Evolutionary conservation across 2,797 vertebrate genomes (phyloP), one percentile per base, ranked within the genome.

Genomic region (Mormyrus hasselquistii): DNA sequence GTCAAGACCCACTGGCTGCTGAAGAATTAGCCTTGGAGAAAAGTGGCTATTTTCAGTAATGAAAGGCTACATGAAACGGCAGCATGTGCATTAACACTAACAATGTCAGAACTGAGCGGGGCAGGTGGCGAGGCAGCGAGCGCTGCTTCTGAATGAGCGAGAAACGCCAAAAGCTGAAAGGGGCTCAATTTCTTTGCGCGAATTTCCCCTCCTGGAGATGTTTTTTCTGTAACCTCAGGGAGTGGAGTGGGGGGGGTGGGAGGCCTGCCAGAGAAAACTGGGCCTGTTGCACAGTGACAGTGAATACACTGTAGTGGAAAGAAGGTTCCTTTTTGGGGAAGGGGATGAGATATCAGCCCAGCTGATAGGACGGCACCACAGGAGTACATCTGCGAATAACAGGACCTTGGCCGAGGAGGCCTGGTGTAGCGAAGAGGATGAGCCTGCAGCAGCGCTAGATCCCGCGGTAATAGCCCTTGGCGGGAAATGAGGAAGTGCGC

Each of bases 261-360:
- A 7, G 6, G 38, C 12, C 16, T 83, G 85, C 88, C 87, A 89
- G 86, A 65, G 19, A 85, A 90, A 90, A 89, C 84, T 83, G 29
- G 83, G 49, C 38, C 53, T 69, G 50, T 73, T 65, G 85, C 59
- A 57, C 89, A 90, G 89, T 79, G 87, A 87, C 89, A 90, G 89
- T 79, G 83, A 87, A 53, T 6, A 76, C 53, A 88, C 83, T 82
- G 53, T 84, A 50, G 87, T 83, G 89, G 88, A 90, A 89, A 87
- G 49, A 87, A 88, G 87, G 87, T 69, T n/a, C 57, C 41, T 50
- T 14, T 65, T n/a, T 12, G 65, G 65, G 29, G 29, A 29, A 34
- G 65, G 65, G 29, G 12, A 14, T 12, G 25, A 34, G 25, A 25
- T 69, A 34, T 29, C 25, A 25, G 82, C 76, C 79, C 87, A 89